phyloP scores from a whole-genome alignment of 2,113 vertebrate species.

The Xiphophorus couchianus region DNA sequence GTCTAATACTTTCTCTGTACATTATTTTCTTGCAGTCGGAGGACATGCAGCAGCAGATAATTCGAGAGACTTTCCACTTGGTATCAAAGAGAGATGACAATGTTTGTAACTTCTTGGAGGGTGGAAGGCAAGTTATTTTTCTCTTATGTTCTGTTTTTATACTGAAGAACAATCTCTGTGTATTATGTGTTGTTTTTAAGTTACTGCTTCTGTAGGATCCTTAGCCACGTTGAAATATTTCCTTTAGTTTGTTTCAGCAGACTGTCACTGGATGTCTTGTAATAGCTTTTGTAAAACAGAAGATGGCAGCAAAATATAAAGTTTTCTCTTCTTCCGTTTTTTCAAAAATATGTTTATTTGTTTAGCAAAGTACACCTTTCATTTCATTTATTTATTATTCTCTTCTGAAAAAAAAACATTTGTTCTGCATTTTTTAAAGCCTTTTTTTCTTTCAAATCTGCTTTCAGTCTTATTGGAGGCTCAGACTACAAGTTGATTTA shows the following conservation, averaged over 20 bases:
- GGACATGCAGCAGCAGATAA: constrained; percentile 93
- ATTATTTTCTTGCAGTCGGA: constrained; percentile 80
- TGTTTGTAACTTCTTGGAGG: constrained; percentile 95
- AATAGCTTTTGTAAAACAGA: constrained; percentile 29
- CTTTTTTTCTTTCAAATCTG: not conserved
- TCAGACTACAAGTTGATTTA: constrained; percentile 94
- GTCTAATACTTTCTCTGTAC: not conserved
- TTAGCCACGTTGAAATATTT: not conserved
- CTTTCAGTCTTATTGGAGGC: constrained; percentile 88
- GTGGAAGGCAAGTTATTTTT: constrained; percentile 82
- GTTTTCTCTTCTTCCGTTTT: not conserved
- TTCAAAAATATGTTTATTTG: not conserved
- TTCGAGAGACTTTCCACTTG: constrained; percentile 93
- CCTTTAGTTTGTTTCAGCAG: not conserved
- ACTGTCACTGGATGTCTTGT: constrained; percentile 15
- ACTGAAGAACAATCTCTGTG: not conserved
- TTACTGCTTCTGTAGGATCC: not conserved
- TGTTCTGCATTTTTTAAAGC: not conserved
- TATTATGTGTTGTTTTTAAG: not conserved
- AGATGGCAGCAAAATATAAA: constrained; percentile 57
- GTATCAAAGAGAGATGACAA: constrained; percentile 95
- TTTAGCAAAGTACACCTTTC: not conserved
- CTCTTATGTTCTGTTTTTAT: not conserved
- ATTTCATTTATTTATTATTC: not conserved
- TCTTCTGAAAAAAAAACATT: not conserved